Evolutionary conservation across 2,888 invertebrate genomes (phyloP).

Genomic region (Auanema freiburgensis): DNA sequence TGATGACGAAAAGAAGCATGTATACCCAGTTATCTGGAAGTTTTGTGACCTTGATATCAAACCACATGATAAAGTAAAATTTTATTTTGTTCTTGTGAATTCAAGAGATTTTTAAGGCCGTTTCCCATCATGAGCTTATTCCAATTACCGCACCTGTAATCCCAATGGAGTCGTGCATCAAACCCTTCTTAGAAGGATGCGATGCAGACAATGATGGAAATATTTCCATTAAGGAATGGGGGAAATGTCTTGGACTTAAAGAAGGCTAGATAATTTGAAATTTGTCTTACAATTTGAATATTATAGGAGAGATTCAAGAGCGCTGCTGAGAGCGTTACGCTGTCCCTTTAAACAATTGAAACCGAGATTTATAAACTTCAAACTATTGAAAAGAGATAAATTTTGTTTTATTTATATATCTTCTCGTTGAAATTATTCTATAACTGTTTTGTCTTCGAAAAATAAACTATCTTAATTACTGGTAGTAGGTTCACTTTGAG

Average conservation of each 20-base stretch:
- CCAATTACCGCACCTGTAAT: constrained; percentile 91
- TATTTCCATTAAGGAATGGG: constrained; percentile 91
- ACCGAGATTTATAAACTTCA: no score
- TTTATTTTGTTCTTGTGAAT: not conserved
- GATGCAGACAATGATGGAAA: constrained; percentile 86
- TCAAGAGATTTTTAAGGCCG: constrained; percentile 64
- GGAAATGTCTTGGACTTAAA: constrained; percentile 76
- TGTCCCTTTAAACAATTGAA: not conserved
- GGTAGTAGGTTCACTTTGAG: no score
- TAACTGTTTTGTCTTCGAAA: no score
- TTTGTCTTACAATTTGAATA: not conserved
- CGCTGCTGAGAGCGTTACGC: constrained; percentile 41
- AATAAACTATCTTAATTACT: no score
- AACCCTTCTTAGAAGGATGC: constrained; percentile 83
- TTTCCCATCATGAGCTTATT: constrained; percentile 91
- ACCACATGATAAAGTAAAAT: constrained; percentile 78
- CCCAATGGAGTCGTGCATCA: constrained; percentile 95
- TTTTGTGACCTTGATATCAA: constrained; percentile 89
- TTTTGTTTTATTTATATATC: no score
- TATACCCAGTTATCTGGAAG: constrained; percentile 94
- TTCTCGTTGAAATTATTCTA: no score
- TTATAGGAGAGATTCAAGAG: constrained; percentile 59
- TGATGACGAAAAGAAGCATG: constrained; percentile 64
- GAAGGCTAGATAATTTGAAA: constrained; percentile 70
- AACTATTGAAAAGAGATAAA: no score